Evolutionary conservation across 2,888 invertebrate species (phyloP).

Genomic region (Sympetrum striolatum): DNA sequence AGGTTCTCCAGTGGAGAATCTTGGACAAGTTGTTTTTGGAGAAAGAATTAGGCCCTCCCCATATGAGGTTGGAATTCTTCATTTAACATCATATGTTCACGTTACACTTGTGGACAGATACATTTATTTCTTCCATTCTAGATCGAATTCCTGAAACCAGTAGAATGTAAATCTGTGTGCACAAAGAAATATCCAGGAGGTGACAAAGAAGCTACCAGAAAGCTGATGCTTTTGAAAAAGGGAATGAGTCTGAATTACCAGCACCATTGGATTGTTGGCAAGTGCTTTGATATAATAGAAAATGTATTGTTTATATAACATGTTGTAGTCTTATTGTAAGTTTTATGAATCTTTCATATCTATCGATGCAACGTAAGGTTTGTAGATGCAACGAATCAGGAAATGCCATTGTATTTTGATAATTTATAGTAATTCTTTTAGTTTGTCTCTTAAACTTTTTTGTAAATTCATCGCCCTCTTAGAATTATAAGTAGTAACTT

Average conservation of each 20-base stretch:
- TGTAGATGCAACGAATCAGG: too few species aligned
- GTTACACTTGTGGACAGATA: background rate
- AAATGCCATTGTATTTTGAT: too few species aligned
- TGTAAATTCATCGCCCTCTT: too few species aligned
- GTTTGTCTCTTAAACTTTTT: too few species aligned
- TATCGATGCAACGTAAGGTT: too few species aligned
- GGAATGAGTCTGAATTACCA: conserved; percentile 96
- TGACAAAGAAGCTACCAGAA: conserved; percentile 69
- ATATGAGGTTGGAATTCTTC: conserved; percentile 71
- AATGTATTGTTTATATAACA: too few species aligned
- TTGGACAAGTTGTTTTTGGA: conserved; percentile 99
- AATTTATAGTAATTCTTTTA: too few species aligned
- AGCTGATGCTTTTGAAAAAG: conserved; percentile 83
- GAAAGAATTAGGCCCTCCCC: conserved; percentile 95
- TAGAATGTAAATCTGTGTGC: conserved; percentile 69
- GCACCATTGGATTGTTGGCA: conserved; percentile 93
- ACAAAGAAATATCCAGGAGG: conserved; percentile 74
- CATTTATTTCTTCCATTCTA: background rate
- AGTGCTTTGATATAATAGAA: conserved; percentile 51
- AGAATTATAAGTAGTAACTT: too few species aligned
- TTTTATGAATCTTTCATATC: too few species aligned
- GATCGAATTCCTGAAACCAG: conserved; percentile 50
- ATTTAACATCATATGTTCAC: background rate
- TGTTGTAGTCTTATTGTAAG: too few species aligned
- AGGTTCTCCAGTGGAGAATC: conserved; percentile 92